Percentiles rank a stretch among this genome's conserved stretches.
Conservation (phyloP, 2,113 vertebrate genomes). For the Lucifuga dentata region DNA sequence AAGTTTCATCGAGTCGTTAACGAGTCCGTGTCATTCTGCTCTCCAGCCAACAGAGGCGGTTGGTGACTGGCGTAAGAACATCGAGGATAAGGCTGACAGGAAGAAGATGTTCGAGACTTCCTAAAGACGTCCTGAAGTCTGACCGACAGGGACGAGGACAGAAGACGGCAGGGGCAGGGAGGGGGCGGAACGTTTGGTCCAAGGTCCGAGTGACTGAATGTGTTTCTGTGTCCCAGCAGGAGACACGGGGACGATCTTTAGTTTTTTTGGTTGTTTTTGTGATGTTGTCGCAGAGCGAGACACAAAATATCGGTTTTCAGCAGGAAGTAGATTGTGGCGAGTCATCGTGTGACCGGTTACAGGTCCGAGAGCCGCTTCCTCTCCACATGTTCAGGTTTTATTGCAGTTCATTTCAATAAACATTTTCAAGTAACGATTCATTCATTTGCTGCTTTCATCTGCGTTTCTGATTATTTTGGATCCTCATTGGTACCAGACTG, state of each 20-base stretch:
- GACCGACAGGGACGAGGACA: background rate
- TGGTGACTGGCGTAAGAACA: slow-evolving; percentile 96
- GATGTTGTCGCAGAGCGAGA: slow-evolving; percentile 18
- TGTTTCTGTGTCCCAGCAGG: slow-evolving; percentile 10
- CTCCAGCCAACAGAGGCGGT: slow-evolving; percentile 80
- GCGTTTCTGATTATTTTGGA: background rate
- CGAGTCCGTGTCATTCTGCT: background rate
- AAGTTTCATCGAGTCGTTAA: background rate
- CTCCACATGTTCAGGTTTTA: slow-evolving; percentile 48
- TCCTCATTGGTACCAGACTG: too few species aligned
- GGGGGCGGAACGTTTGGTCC: background rate
- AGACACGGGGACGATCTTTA: slow-evolving; percentile 7
- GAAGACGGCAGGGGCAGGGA: background rate
- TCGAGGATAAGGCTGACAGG: slow-evolving; percentile 96
- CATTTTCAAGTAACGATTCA: slow-evolving; percentile 38
- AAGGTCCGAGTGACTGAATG: slow-evolving; percentile 52
- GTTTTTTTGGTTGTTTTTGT: slow-evolving; percentile 28
- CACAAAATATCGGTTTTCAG: background rate
- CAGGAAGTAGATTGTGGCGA: too few species aligned
- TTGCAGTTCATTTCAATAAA: slow-evolving; percentile 63
- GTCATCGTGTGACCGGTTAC: background rate
- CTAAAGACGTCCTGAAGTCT: slow-evolving; percentile 48
- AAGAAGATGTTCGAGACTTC: slow-evolving; percentile 98
- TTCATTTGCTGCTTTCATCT: slow-evolving; percentile 46
- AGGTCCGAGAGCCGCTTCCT: background rate